Base-by-base conservation (phyloP, 2,113 vertebrate genomes). In the Thunnus thynnus region DNA sequence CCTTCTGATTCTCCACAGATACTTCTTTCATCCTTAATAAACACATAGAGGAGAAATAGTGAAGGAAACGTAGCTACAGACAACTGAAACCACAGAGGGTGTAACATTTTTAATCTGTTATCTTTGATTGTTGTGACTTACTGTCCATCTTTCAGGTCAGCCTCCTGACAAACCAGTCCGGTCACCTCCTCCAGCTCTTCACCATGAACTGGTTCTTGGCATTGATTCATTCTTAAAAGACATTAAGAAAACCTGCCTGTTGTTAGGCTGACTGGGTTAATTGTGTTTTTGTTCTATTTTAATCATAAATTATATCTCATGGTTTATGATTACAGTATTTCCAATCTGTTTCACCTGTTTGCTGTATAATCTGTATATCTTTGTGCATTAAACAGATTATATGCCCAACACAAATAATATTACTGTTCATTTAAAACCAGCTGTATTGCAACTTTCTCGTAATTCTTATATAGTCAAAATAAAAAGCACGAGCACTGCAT, bases 81-180 rank as follows among this genome's bases (percentile, higher is more conserved):
- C 22, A 1, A 58, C 36, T 41, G 36, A 41, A 41, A 3, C 30
- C 22, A 22, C 46, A 44, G 5, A 25, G 20, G 30, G 11, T 5
- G 47, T n/a, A 8, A 32, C 20, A 47, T 47, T 18, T 22, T 47
- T 3, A 4, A 72, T 68, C 7, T 41, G 27, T 30, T 30, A 30
- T 30, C 27, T 30, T 30, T 30, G 27, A 30, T 30, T 4, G 27
- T 4, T 73, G 55, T 17, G 5, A 94, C 96, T 95, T 94, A 98
- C 97, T 97, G 86, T 93, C 96, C 96, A 52, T 98, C 96, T n/a
- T 93, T 78, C 2, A 98, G 62, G 0, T 97, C 96, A 0, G 78
- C 84, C 74, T 95, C 96, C 61, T 86, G 87, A 93, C 97, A 97
- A 14, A 97, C 95, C 84, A 96, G 86, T 0, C 63, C 86, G 0